Conservation (phyloP, 2,113 vertebrate genomes). For the Podilymbus podiceps region DNA sequence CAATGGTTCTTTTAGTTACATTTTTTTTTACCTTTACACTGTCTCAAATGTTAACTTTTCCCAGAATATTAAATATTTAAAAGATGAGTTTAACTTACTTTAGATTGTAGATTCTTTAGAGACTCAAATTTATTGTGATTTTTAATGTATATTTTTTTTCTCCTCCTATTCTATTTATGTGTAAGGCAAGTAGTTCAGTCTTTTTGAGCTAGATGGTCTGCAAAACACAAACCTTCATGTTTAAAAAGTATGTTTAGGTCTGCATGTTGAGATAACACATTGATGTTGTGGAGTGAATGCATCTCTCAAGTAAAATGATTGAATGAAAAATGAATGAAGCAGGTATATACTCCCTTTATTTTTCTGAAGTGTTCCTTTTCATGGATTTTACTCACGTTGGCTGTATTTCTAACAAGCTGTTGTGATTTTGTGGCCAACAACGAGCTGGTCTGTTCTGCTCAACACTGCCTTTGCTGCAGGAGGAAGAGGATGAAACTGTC, state of each 20-base stretch:
- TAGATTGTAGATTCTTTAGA: neutral
- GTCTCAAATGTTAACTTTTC: neutral
- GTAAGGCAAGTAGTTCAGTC: neutral
- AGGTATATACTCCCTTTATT: neutral
- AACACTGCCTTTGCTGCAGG: neutral
- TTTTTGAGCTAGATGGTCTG: neutral
- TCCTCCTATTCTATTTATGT: neutral
- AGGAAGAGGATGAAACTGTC: neutral
- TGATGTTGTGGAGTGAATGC: neutral
- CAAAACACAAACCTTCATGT: neutral
- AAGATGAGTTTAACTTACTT: neutral
- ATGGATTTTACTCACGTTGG: neutral
- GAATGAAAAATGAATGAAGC: neutral
- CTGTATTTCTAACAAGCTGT: conserved; percentile 8
- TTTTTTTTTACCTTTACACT: neutral
- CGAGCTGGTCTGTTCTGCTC: conserved; percentile 10
- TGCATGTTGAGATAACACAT: neutral
- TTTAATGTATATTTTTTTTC: neutral
- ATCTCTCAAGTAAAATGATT: neutral
- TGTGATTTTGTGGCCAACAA: conserved; percentile 51
- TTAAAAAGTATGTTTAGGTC: neutral
- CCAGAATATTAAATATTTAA: neutral
- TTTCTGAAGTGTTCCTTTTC: neutral
- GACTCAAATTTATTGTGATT: neutral
- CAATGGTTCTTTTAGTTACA: neutral